Conservation (phyloP, 2,113 vertebrate species). For the Corapipo altera region DNA sequence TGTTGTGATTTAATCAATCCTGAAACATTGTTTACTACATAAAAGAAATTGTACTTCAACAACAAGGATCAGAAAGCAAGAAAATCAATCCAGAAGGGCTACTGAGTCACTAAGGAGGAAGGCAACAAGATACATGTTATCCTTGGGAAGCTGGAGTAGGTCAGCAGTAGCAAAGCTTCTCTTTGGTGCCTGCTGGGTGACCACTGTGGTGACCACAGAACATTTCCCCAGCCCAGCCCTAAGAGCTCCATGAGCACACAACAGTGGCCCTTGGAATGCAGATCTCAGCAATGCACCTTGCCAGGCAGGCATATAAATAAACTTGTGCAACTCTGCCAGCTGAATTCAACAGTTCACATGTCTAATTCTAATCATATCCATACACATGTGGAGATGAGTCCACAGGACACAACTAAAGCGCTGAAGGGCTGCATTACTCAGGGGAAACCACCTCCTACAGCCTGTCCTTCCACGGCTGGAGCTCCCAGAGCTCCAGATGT, state of each 20-base stretch:
- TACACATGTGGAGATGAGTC: fast-evolving
- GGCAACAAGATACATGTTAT: fast-evolving
- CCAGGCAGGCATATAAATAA: fast-evolving
- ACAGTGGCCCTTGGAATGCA: not conserved
- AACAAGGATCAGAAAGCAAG: not conserved
- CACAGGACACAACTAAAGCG: not conserved
- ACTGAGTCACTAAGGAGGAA: not conserved
- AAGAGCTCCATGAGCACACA: not conserved
- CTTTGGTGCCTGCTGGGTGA: not conserved
- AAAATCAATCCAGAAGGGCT: not conserved
- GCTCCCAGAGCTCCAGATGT: not conserved
- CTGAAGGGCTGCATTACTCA: not conserved
- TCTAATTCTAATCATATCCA: not conserved
- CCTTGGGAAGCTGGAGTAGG: not conserved
- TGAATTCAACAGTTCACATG: not conserved
- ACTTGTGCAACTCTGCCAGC: not conserved
- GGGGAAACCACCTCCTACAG: not conserved
- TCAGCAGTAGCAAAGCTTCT: not conserved
- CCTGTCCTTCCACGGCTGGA: not conserved
- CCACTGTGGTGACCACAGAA: not conserved
- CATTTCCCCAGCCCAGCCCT: not conserved
- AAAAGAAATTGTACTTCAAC: not conserved
- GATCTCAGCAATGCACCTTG: not conserved
- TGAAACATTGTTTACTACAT: not conserved
- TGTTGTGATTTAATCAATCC: not conserved